Conservation (phyloP, 2,113 vertebrate species). For the Phaetusa simplex region DNA sequence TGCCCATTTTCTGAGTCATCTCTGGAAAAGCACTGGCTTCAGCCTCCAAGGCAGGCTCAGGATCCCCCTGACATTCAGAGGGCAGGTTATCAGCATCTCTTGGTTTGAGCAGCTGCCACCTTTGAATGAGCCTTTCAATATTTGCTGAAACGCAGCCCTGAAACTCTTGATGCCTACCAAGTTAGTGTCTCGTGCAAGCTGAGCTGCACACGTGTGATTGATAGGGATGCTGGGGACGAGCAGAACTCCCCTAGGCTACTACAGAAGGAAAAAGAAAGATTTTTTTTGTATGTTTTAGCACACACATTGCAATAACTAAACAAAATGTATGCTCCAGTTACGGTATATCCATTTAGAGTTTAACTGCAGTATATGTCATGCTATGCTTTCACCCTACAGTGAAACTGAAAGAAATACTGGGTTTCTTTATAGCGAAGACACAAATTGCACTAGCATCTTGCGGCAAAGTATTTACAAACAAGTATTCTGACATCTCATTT, state of each 20-base stretch:
- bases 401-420: not conserved
- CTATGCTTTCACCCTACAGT: not conserved
- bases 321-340: not conserved
- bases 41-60: not conserved
- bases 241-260: not conserved
- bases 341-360: not conserved
- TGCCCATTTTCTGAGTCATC: not conserved
- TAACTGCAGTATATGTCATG: not conserved
- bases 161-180: not conserved
- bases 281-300: not conserved
- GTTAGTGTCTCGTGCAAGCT: not conserved
- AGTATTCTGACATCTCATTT: conserved; percentile 45
- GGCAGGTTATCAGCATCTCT: not conserved
- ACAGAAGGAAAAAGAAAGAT: not conserved
- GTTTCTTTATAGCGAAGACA: not conserved
- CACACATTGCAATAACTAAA: not conserved
- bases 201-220: not conserved
- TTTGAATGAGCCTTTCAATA: not conserved
- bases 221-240: not conserved
- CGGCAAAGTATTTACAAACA: conserved; percentile 48
- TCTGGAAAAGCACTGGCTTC: not conserved
- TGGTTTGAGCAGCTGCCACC: not conserved
- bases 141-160: not conserved
- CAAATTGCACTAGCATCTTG: not conserved
- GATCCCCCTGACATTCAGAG: not conserved